These are phyloP conservation scores for Dipus sagitta DNA, from an alignment of 2,797 vertebrate species.

Conservation along the genomic window DNA sequence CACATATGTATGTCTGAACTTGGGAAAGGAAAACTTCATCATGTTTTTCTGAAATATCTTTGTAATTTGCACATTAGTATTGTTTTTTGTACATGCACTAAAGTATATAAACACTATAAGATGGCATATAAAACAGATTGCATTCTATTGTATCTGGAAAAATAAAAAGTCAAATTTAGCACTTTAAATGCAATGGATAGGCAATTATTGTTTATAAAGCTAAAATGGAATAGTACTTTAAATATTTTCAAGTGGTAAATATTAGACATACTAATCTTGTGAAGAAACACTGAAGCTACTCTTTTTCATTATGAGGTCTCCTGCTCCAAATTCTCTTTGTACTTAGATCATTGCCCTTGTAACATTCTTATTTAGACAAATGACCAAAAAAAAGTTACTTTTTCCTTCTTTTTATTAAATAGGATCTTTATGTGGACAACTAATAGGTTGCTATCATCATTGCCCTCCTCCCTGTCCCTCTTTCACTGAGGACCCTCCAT, in stretches of 20 bases:
- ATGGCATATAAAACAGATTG: not conserved
- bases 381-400: not conserved
- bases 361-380: slow-evolving; percentile 66
- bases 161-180: not conserved
- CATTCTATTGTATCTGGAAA: slow-evolving; percentile 29
- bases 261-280: slow-evolving; percentile 37
- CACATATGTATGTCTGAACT: not conserved
- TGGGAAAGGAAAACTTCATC: not conserved
- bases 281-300: slow-evolving; percentile 39
- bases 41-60: not conserved
- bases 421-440: too few species aligned
- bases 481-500: too few species aligned
- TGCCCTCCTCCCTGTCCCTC: too few species aligned
- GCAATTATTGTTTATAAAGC: not conserved
- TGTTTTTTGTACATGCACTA: not conserved
- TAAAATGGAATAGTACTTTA: slow-evolving; percentile 44
- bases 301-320: slow-evolving; percentile 35
- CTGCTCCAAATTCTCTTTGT: slow-evolving; percentile 57
- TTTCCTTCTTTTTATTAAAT: too few species aligned
- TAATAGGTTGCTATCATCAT: too few species aligned
- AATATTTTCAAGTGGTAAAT: slow-evolving; percentile 53
- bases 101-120: slow-evolving; percentile 15
- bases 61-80: not conserved
- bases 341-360: slow-evolving; percentile 47
- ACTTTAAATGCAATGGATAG: slow-evolving; percentile 31